Evolutionary conservation across 2,113 vertebrate species (phyloP).

Genomic region (Labeo catla): DNA sequence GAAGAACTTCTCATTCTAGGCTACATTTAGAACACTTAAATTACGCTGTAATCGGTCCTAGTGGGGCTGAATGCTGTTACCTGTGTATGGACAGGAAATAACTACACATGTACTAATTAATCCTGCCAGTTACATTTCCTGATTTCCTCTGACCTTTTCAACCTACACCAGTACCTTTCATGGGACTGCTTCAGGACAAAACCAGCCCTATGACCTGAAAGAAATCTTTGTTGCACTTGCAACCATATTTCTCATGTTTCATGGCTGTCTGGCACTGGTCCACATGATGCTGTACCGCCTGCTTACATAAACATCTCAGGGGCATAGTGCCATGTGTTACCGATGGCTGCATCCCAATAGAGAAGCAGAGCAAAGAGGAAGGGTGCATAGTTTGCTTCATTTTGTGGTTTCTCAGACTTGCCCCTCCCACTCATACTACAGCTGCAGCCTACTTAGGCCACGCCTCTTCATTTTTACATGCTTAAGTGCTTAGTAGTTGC

Average conservation of each 20-base stretch:
- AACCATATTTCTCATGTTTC: slow-evolving; percentile 14
- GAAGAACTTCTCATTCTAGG: background rate
- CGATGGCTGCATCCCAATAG: no score
- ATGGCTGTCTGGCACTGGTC: slow-evolving; percentile 40
- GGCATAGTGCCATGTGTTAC: background rate
- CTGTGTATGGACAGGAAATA: background rate
- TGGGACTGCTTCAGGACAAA: slow-evolving; percentile 11
- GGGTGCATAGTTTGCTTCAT: background rate
- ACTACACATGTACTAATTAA: background rate
- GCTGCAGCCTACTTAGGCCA: background rate
- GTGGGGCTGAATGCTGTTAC: background rate
- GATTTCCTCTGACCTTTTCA: slow-evolving; percentile 8
- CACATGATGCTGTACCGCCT: slow-evolving; percentile 23
- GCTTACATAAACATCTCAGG: background rate
- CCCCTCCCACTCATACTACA: background rate
- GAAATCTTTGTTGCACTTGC: background rate
- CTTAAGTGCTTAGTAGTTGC: background rate
- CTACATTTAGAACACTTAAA: background rate
- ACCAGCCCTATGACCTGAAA: slow-evolving; percentile 21
- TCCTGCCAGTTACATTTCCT: background rate
- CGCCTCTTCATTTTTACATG: background rate
- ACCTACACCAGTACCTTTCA: background rate
- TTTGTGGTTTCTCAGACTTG: background rate
- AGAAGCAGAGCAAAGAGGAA: background rate
- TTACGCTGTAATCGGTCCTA: no score